These are phyloP conservation scores for Acipenser oxyrinchus DNA, from an alignment of 2,797 vertebrate species.

Conservation along the genomic window DNA sequence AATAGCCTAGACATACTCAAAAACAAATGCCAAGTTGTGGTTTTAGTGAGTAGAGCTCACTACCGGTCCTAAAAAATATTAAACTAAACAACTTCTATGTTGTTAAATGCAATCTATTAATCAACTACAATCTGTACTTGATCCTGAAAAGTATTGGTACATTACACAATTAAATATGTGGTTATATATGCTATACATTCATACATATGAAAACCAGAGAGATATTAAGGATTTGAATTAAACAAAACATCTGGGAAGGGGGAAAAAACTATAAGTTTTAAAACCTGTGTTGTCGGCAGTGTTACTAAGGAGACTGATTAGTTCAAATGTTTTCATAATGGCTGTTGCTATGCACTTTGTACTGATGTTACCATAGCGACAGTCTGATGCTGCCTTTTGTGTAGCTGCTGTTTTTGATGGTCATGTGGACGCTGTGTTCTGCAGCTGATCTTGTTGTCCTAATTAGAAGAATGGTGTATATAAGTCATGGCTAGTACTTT, in stretches of 20 bases:
- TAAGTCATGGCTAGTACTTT: constrained; percentile 11
- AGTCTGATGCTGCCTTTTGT: constrained; percentile 51
- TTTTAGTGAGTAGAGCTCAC: no score
- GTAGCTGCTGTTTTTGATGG: constrained; percentile 27
- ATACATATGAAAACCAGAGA: no score
- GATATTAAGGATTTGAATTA: neutral
- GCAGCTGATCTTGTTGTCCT: constrained; percentile 19
- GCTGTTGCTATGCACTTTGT: constrained; percentile 33
- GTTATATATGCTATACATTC: no score
- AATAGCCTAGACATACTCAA: neutral
- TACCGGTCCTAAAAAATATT: no score
- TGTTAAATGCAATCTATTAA: no score
- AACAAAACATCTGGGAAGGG: no score
- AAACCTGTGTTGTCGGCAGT: constrained; percentile 4
- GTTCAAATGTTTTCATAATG: constrained; percentile 38
- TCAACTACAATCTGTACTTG: no score
- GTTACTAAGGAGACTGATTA: constrained; percentile 36
- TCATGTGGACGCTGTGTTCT: constrained; percentile 15
- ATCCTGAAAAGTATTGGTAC: no score
- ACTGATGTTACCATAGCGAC: constrained; percentile 55
- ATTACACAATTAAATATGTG: no score
- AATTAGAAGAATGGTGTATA: constrained; percentile 18
- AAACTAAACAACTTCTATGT: no score
- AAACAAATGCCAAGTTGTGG: neutral
- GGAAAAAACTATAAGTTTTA: constrained; percentile 1